phyloP scores from a whole-genome alignment of 2,113 vertebrate species.

The Spermophilus dauricus region DNA sequence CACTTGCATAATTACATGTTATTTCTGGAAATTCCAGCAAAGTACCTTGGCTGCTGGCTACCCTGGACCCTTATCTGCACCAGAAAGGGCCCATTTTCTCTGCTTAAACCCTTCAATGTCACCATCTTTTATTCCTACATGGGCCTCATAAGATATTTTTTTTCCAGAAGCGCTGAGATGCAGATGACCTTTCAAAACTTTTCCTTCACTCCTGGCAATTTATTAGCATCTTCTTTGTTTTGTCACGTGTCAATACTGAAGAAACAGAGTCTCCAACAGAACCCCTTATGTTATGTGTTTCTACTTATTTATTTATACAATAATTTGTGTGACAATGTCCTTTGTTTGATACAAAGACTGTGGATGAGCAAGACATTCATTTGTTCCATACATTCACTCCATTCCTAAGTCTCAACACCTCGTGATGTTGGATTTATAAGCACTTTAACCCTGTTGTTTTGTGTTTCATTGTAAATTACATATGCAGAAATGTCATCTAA shows the following conservation, averaged over 20 bases:
- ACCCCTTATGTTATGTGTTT: neutral
- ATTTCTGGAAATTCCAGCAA: neutral
- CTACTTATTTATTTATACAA: neutral
- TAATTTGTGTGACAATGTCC: neutral
- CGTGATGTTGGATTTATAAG: constrained; percentile 2
- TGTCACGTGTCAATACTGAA: neutral
- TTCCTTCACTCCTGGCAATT: neutral
- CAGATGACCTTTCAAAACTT: neutral
- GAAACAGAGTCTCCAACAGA: neutral
- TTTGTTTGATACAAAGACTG: neutral
- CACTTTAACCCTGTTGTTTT: constrained; percentile 73
- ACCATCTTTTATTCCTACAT: neutral
- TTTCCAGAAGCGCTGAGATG: neutral
- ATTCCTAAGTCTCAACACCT: neutral
- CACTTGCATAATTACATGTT: neutral
- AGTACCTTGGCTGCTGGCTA: neutral
- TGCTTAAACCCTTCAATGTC: neutral
- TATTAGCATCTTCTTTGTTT: constrained; percentile 16
- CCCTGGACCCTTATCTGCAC: neutral
- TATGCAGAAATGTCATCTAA: neutral
- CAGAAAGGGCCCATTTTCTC: neutral
- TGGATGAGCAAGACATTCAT: neutral
- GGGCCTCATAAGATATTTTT: neutral
- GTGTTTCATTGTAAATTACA: constrained; percentile 39
- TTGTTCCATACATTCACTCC: neutral